Evolutionary conservation across 1,140 invertebrate species (phyloP).

Genomic region (Paracyclopina nana): DNA sequence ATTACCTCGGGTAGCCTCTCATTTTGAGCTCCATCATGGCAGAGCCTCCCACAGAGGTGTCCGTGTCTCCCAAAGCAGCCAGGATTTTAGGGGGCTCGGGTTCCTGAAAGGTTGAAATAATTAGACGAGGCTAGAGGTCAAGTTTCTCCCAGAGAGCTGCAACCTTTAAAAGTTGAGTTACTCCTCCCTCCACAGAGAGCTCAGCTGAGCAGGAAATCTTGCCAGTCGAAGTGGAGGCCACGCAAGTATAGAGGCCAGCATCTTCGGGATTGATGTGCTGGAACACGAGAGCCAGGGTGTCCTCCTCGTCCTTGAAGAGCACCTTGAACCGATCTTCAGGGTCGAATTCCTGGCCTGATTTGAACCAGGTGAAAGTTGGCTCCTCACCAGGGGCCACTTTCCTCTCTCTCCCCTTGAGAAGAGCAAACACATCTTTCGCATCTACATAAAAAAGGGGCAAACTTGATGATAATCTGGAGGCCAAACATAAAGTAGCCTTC

Average conservation of each 20-base stretch:
- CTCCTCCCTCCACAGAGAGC: conserved; percentile 58
- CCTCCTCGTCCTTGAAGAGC: conserved; percentile 51
- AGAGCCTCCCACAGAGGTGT: conserved; percentile 58
- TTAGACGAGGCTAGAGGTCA: conserved; percentile 15
- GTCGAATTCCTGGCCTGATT: conserved; percentile 68
- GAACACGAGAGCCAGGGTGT: conserved; percentile 72
- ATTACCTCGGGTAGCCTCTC: conserved; percentile 67
- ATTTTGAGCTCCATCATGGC: conserved; percentile 87
- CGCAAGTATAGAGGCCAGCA: conserved; percentile 80
- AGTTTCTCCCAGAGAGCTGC: neutral
- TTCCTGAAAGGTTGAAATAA: conserved; percentile 30
- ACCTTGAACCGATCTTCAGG: conserved; percentile 74
- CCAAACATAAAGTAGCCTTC: too few species aligned
- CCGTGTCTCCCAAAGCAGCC: conserved; percentile 41
- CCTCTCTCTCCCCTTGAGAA: conserved; percentile 33
- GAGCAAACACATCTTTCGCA: conserved; percentile 57
- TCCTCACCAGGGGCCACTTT: conserved; percentile 44
- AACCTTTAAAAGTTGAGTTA: conserved; percentile 11
- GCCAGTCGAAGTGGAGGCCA: conserved; percentile 71
- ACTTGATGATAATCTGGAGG: neutral
- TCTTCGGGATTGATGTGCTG: conserved; percentile 81
- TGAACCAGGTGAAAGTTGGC: conserved; percentile 66
- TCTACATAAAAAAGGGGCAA: conserved; percentile 28
- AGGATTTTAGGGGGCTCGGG: conserved; percentile 54
- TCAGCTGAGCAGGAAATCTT: conserved; percentile 76